Evolutionary conservation across 2,888 invertebrate species (phyloP), one percentile per base, ranked within the genome.

Genomic region (Sycophila texana): DNA sequence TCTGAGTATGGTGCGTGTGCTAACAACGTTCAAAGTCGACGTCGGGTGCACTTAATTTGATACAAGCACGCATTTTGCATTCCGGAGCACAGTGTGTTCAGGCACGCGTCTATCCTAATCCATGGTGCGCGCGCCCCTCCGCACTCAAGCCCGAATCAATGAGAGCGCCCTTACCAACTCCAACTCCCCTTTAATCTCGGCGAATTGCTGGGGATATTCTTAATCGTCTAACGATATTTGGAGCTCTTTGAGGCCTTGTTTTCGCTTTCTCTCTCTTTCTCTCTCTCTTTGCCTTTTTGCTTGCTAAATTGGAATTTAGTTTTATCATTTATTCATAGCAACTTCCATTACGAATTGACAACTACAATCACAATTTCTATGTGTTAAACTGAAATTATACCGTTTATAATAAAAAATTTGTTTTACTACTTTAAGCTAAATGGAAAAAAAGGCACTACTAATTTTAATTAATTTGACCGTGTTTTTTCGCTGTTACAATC

Each of bases 181-280:
- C n/a, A n/a, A n/a, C n/a, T n/a, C n/a, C n/a, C 49, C 49, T 51
- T 47, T 13, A 20, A 30, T 16, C 20, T 47, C 13, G 20, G 16
- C 73, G 39, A 10, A 39, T 39, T 30, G 58, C 66, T 13, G 13
- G 49, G 71, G 66, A 60, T 74, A 71, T 77, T 77, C 66, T 61
- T 70, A 63, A 70, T 76, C 63, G 63, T 63, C 63, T 70, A 76
- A 70, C 63, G 75, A 76, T 61, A 70, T 76, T 76, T 67, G 49
- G 58, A 66, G 16, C 49, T 58, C 58, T 61, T 58, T 30, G 49
- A 57, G 58, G 18, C 58, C 58, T 26, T 14, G n/a, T 5, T 16
- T 49, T 16, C 26, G 4, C 67, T 20, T 58, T 26, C 5, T 51
- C 57, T 14, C 14, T 39, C 63, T 20, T n/a, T 39, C 51, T 66